These are phyloP conservation scores for Plotosus lineatus DNA, from an alignment of 2,113 vertebrate species.

Conservation along the genomic window DNA sequence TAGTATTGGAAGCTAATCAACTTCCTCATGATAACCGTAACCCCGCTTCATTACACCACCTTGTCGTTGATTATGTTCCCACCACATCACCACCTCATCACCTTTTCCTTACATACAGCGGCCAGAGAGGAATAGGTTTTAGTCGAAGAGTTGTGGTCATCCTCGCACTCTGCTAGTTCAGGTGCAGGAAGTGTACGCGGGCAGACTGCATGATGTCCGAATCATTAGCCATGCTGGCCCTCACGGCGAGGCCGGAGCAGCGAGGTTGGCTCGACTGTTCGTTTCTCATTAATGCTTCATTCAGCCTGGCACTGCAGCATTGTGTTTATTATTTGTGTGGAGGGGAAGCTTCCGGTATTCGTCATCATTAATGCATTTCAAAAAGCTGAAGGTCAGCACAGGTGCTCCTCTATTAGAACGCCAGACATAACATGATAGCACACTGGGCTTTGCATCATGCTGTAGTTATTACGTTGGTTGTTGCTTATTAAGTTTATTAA, in stretches of 20 bases:
- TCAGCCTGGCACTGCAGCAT: constrained; percentile 32
- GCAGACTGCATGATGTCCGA: constrained; percentile 44
- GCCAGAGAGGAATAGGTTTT: background rate
- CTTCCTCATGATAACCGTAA: background rate
- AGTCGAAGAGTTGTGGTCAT: background rate
- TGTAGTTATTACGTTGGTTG: background rate
- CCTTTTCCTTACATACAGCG: background rate
- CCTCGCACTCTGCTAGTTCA: background rate
- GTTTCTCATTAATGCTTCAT: constrained; percentile 48
- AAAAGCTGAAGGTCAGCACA: constrained; percentile 55
- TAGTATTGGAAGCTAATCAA: background rate
- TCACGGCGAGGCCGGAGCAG: constrained; percentile 14
- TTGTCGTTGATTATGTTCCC: background rate
- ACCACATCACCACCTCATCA: no score
- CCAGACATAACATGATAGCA: constrained; percentile 1
- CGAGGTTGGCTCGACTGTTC: constrained; percentile 9
- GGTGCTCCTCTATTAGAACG: constrained; percentile 14
- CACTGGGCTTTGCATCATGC: background rate
- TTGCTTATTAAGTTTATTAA: no score
- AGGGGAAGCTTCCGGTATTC: constrained; percentile 51
- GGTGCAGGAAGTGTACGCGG: constrained; percentile 20
- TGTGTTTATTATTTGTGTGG: constrained; percentile 54
- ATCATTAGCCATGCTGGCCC: constrained; percentile 42
- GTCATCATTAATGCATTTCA: constrained; percentile 57
- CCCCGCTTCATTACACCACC: background rate